A percentile compares a stretch with the other conserved stretches of the same genome.
Conservation (phyloP, 92 coral and sea anemone species). For the Phymanthus crucifer region DNA sequence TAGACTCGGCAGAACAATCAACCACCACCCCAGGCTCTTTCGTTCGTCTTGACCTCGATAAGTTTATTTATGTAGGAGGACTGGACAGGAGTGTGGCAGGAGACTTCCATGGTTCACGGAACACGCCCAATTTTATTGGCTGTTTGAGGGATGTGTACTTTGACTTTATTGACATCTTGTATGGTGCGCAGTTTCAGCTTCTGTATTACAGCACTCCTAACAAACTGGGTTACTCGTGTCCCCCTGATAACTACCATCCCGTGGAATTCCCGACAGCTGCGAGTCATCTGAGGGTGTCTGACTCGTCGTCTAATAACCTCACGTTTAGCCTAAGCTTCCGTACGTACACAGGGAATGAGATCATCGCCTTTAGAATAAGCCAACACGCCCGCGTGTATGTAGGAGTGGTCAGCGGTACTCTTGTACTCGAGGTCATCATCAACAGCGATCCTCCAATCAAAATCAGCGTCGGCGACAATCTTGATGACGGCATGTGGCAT, state of each 20-base stretch:
- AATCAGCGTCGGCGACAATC: slow-evolving; percentile 68
- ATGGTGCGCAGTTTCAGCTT: slow-evolving; percentile 46
- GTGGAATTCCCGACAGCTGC: slow-evolving; percentile 67
- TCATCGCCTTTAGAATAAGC: slow-evolving; percentile 66
- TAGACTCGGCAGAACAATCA: slow-evolving; percentile 36
- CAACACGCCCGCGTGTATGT: slow-evolving; percentile 59
- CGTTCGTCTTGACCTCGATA: slow-evolving; percentile 70
- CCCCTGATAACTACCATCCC: slow-evolving; percentile 50
- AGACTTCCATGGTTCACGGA: slow-evolving; percentile 54
- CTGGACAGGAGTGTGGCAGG: slow-evolving; percentile 59
- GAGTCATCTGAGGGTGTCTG: slow-evolving; percentile 56
- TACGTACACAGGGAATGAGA: slow-evolving; percentile 71
- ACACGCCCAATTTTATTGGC: slow-evolving; percentile 70
- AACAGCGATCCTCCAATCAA: slow-evolving; percentile 64
- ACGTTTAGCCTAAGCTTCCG: slow-evolving; percentile 76
- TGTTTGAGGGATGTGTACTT: slow-evolving; percentile 75
- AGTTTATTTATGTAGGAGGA: slow-evolving; percentile 76
- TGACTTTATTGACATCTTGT: slow-evolving; percentile 61
- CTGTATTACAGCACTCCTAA: slow-evolving; percentile 50
- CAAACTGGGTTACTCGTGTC: slow-evolving; percentile 50
- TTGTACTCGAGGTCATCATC: slow-evolving; percentile 68
- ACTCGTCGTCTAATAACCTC: slow-evolving; percentile 54
- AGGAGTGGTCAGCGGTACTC: slow-evolving; percentile 55
- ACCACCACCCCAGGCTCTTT: slow-evolving; percentile 53
- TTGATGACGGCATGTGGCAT: slow-evolving; percentile 94